These are phyloP conservation scores for Caenorhabditis doughertyi DNA, from an alignment of 2,888 invertebrate genomes.

Conservation along the genomic window DNA sequence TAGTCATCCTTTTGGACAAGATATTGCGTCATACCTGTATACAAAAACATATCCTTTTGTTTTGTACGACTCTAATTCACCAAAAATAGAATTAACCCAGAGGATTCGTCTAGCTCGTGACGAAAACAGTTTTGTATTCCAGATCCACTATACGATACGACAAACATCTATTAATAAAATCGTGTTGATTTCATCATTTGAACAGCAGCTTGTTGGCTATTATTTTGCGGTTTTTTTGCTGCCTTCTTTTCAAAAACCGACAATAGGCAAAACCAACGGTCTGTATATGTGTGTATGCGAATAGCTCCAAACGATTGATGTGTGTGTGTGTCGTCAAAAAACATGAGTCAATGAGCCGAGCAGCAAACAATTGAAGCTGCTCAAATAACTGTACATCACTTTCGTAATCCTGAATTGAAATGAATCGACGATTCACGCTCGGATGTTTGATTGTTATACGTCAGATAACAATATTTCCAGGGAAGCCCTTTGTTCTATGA, in stretches of 20 bases:
- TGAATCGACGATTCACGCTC: slow-evolving; percentile 46
- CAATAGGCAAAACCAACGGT: slow-evolving; percentile 22
- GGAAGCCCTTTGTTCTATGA: slow-evolving; percentile 24
- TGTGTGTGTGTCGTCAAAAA: slow-evolving; percentile 51
- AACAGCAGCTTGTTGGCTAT: slow-evolving; percentile 43
- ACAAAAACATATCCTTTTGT: neutral
- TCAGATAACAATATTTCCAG: slow-evolving; percentile 21
- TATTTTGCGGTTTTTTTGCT: slow-evolving; percentile 14
- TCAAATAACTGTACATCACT: slow-evolving; percentile 62
- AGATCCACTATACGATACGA: slow-evolving; percentile 3
- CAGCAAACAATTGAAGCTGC: slow-evolving; percentile 52
- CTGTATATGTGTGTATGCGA: slow-evolving; percentile 14
- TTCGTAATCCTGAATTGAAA: slow-evolving; percentile 50
- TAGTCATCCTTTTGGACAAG: too few species aligned
- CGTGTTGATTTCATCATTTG: slow-evolving; percentile 44
- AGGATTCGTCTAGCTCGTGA: neutral
- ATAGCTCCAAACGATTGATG: neutral
- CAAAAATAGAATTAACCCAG: neutral
- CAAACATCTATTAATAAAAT: slow-evolving; percentile 25
- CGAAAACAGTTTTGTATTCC: neutral
- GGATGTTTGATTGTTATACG: slow-evolving; percentile 38
- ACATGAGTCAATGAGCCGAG: slow-evolving; percentile 57
- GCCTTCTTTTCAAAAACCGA: slow-evolving; percentile 28
- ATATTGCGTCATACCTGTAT: too few species aligned
- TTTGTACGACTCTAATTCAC: neutral